These are phyloP conservation scores for Echinometra lucunter DNA, from an alignment of 53 echinoderm and acorn worm species.

Conservation along the genomic window DNA sequence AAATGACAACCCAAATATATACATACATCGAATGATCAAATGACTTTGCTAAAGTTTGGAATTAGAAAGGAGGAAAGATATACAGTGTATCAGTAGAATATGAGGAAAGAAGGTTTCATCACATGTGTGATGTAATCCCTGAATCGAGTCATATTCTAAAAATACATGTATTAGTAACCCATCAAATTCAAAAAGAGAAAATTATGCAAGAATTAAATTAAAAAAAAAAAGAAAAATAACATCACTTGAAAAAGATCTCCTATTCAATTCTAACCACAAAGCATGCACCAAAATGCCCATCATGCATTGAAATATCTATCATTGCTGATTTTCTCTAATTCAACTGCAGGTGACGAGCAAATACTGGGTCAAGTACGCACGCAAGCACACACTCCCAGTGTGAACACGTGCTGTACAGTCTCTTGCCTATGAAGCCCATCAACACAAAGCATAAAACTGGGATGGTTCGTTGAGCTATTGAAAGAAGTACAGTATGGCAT, in stretches of 20 bases:
- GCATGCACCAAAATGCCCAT: neutral
- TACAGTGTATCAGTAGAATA: no score
- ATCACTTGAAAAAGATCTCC: neutral
- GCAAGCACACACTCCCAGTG: neutral
- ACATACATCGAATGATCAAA: no score
- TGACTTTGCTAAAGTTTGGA: no score
- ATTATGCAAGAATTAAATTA: neutral
- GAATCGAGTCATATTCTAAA: neutral
- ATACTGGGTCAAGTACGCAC: neutral
- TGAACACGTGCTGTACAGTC: neutral
- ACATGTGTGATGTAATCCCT: neutral
- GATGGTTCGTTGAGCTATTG: neutral
- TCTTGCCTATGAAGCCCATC: neutral
- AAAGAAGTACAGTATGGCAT: neutral
- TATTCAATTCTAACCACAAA: neutral
- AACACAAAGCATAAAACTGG: neutral
- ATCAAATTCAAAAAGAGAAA: neutral
- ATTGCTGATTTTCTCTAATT: neutral
- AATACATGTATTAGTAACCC: neutral
- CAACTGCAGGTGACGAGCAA: neutral
- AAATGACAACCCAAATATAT: no score
- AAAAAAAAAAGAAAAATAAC: no score
- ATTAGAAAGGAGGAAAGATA: no score
- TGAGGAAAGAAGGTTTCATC: no score
- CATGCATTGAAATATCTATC: neutral